Base-by-base conservation (phyloP, 2,113 vertebrate genomes). In the Dicentrarchus labrax region DNA sequence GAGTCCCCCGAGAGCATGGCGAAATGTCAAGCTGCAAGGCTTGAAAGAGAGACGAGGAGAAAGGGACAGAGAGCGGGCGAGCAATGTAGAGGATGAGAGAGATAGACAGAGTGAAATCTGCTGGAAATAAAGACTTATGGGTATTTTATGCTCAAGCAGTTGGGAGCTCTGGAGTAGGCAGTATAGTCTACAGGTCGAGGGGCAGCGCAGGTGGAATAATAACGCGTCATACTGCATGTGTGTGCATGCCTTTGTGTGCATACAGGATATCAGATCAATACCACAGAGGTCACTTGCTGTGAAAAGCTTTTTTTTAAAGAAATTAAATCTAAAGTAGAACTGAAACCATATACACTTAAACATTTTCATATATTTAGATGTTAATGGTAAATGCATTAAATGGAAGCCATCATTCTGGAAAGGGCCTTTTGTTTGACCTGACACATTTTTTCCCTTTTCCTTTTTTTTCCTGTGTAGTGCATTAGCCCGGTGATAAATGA, bases 21-120 rank as follows among this genome's bases (percentile, higher is more conserved):
- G 96, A 99, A 99, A 99, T 99, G 98, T 99, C 98, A 99, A 97
- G 97, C 97, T 96, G 95, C 96, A 96, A 96, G 87, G 85, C 89
- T 93, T 91, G 89, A 94, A 92, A 92, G 88, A 82, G 88, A 90
- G 86, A 90, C 66, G 88, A 86, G 82, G 97, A 97, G 96, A 97
- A 96, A 96, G 96, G 97, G 89, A 84, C 79, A 74, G 82, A 72
- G 67, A 51, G 48, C 2, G 30, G 24, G 59, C 4, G 9, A 68
- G 54, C 47, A 68, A 85, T 21, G 83, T 64, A 69, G 86, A 80
- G 84, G 78, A 92, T 71, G 78, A 89, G 85, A 51, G 76, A 80
- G 84, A 82, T 78, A 75, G 84, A 82, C 73, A 36, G 77, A 77
- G 82, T 70, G 97, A 99, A 98, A 98, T 98, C 95, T 98, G 96